Percentiles rank a stretch among this genome's conserved stretches.
Evolutionary conservation across 2,113 vertebrate species (phyloP).

Genomic region (Pithys albifrons): DNA sequence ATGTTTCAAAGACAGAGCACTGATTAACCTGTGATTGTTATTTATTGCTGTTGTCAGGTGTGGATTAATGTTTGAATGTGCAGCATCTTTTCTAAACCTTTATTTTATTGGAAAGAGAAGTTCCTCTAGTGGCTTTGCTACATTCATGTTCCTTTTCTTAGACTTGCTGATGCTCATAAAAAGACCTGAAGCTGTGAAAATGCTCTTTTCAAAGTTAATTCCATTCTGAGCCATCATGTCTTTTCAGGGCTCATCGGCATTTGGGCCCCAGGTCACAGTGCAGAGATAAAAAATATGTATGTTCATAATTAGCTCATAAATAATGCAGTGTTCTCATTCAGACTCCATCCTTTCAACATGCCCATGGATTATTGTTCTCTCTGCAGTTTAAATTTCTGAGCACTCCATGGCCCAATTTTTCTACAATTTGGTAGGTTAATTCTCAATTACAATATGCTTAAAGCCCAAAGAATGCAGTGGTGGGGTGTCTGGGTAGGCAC

Average conservation of each 20-base stretch:
- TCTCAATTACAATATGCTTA: background rate
- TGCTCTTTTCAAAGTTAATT: constrained; percentile 48
- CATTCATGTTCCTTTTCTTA: background rate
- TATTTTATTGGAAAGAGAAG: background rate
- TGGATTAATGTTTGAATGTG: background rate
- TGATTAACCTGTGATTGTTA: background rate
- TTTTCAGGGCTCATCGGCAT: constrained; percentile 26
- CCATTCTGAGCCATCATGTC: constrained; percentile 24
- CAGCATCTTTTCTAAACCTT: background rate
- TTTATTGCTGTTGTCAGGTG: background rate
- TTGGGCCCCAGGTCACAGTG: constrained; percentile 58
- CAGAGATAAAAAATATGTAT: constrained; percentile 69
- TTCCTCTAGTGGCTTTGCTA: background rate
- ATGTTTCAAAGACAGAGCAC: background rate
- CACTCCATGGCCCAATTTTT: constrained; percentile 32
- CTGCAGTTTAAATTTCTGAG: constrained; percentile 48
- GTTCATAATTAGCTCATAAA: constrained; percentile 75
- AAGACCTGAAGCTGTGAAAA: constrained; percentile 56
- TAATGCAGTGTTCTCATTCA: constrained; percentile 66
- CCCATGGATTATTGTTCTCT: constrained; percentile 50
- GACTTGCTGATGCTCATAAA: background rate
- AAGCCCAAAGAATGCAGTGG: background rate
- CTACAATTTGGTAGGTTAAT: constrained; percentile 13
- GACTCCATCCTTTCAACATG: constrained; percentile 15
- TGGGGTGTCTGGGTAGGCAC: background rate